Base-by-base conservation (phyloP, 2,888 invertebrate genomes). In the Pocota personata region DNA sequence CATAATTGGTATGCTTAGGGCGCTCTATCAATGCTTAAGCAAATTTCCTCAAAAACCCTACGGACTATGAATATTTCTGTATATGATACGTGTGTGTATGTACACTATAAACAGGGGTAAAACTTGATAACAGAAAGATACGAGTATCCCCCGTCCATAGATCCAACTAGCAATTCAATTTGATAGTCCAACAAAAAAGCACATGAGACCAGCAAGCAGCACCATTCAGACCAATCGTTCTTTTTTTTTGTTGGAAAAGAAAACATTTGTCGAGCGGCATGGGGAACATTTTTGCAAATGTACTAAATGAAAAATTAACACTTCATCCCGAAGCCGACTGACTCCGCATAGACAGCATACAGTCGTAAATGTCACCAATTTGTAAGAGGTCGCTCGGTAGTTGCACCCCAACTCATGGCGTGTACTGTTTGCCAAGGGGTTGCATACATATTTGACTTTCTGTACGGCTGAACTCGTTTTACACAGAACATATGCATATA, bases 231-330 rank as follows among this genome's bases (percentile, higher is more conserved):
- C 21, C 10, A 21, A 32, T 32, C 2, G 7, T 37, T 10, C 30
- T 21, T 58, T n/a, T n/a, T n/a, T n/a, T n/a, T n/a, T n/a, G n/a
- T n/a, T n/a, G 1, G 12, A 12, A 46, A 27, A 10, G 48, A 27
- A 46, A 50, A n/a, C 57, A 57, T 57, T 69, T 57, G 72, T 50
- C 16, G 37, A 21, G 6, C 1, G 6, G 3, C 24, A 52, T 0
- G 24, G 14, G 21, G 24, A 14, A 37, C 48, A 67, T 58, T 58
- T 77, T 57, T 75, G 69, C 75, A 84, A 80, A 75, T 78, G 79
- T 64, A 64, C 76, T 86, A 82, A 86, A 86, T 86, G 86, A 82
- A 86, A 86, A 86, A 86, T 86, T 86, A 86, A 86, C 86, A 86
- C 86, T 86, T 86, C 82, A 86, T 82, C 69, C 82, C 52, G 82